A percentile compares a stretch with the other conserved stretches of the same genome.
phyloP scores from a whole-genome alignment of 2,888 invertebrate species.

The Standfussiana lucernea region DNA sequence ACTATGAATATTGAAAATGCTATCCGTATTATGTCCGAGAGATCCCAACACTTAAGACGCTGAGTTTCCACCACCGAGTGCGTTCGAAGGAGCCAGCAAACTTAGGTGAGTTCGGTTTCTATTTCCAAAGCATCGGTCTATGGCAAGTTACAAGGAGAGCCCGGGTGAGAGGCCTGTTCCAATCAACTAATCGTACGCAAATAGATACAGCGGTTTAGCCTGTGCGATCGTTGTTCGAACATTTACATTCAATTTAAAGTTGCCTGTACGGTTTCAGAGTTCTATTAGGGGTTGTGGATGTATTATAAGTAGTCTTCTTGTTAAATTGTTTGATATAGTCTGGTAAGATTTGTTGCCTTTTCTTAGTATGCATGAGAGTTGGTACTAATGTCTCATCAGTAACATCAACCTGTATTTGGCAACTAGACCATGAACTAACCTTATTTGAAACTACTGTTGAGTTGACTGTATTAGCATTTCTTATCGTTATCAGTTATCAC shows the following conservation, averaged over 20 bases:
- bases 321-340: slow-evolving; percentile 15
- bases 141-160: slow-evolving; percentile 52
- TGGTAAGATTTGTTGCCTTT: not conserved
- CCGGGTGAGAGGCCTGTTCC: slow-evolving; percentile 39
- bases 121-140: slow-evolving; percentile 69
- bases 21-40: not conserved
- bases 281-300: slow-evolving; percentile 24
- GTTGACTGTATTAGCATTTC: not conserved
- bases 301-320: slow-evolving; percentile 24
- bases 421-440: not conserved
- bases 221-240: slow-evolving; percentile 56
- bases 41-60: not conserved
- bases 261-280: slow-evolving; percentile 45
- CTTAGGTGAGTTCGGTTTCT: slow-evolving; percentile 72
- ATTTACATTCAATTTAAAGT: slow-evolving; percentile 63
- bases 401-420: not conserved
- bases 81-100: slow-evolving; percentile 47
- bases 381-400: not conserved
- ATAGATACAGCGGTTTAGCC: slow-evolving; percentile 64
- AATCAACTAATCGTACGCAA: slow-evolving; percentile 66
- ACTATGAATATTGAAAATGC: not conserved
- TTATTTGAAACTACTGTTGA: not conserved
- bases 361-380: too few species aligned
- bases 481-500: not conserved
- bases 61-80: slow-evolving; percentile 58